Percentiles rank a stretch among this genome's conserved stretches.
phyloP scores from a whole-genome alignment of 2,797 vertebrate genomes.

The Borostomias antarcticus region DNA sequence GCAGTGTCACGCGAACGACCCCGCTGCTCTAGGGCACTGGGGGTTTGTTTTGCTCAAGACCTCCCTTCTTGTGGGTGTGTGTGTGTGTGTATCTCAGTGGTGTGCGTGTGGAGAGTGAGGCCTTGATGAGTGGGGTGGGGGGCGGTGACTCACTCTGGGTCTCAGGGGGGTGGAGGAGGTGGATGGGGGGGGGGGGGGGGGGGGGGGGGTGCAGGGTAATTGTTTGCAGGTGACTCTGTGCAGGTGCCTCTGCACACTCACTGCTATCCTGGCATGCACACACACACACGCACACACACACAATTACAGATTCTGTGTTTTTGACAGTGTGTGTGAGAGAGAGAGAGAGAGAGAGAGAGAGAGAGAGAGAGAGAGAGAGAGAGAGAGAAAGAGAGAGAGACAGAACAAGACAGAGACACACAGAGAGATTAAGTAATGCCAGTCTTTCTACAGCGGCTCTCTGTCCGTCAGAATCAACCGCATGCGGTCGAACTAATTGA shows the following conservation, averaged over 20 bases:
- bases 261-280: constrained; percentile 16
- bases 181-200: too few relatives aligned
- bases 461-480: constrained; percentile 19
- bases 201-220: constrained; percentile 35
- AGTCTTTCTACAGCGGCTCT: constrained; percentile 50
- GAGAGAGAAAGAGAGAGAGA: constrained; percentile 22
- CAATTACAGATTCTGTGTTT: background rate
- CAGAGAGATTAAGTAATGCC: constrained; percentile 50
- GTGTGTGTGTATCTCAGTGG: constrained; percentile 33
- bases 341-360: background rate
- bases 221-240: constrained; percentile 54
- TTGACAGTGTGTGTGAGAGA: constrained; percentile 1
- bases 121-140: constrained; percentile 44
- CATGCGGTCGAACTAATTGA: constrained; percentile 34
- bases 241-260: constrained; percentile 46
- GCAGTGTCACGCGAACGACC: background rate
- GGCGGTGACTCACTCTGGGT: constrained; percentile 35
- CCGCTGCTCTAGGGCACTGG: constrained; percentile 37
- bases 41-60: constrained; percentile 35
- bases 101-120: constrained; percentile 35
- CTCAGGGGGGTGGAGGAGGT: constrained; percentile 6
- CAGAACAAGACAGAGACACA: constrained; percentile 14
- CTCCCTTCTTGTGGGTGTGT: constrained; percentile 16
- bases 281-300: constrained; percentile 7
- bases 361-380: constrained; percentile 21